A percentile compares a stretch with the other conserved stretches of the same genome.
phyloP scores from a whole-genome alignment of 2,888 invertebrate species.

The Plebejus anna region DNA sequence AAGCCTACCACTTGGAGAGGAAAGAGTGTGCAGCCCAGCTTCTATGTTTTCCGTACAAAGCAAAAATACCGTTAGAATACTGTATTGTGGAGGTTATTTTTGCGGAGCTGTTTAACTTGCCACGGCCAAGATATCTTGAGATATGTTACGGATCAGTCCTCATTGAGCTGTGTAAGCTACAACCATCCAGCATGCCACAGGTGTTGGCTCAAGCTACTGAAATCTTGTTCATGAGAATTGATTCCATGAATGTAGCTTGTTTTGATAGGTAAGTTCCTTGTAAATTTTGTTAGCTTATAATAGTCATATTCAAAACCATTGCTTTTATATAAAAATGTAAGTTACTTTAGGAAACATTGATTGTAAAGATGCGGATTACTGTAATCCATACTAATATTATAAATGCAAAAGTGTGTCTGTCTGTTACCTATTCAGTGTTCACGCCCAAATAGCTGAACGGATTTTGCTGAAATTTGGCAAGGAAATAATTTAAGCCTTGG shows the following conservation, averaged over 20 bases:
- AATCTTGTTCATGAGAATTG: constrained; percentile 96
- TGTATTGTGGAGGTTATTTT: constrained; percentile 99
- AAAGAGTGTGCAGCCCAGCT: constrained; percentile 97
- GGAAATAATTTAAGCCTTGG: too few relatives aligned
- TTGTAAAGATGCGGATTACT: constrained; percentile 97
- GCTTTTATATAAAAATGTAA: not conserved
- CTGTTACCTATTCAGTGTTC: too few relatives aligned
- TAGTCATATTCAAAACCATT: not conserved
- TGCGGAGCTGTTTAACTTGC: constrained; percentile 95
- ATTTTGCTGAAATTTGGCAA: too few relatives aligned
- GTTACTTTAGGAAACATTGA: constrained; percentile 80
- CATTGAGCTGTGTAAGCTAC: constrained; percentile 97
- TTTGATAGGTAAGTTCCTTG: constrained; percentile 86
- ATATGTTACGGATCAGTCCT: constrained; percentile 96
- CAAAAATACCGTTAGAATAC: constrained; percentile 97
- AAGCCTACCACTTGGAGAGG: constrained; percentile 91
- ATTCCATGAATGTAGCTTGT: constrained; percentile 97
- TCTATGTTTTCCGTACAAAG: constrained; percentile 94
- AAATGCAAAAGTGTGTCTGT: too few relatives aligned
- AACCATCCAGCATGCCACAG: constrained; percentile 98
- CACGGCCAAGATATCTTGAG: constrained; percentile 92
- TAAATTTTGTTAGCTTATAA: not conserved
- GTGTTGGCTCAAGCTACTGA: constrained; percentile 98
- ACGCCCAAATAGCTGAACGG: too few relatives aligned
- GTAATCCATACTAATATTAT: constrained; percentile 50